phyloP scores from a whole-genome alignment of 2,113 vertebrate species.

The Nothobranchius kuhntae region DNA sequence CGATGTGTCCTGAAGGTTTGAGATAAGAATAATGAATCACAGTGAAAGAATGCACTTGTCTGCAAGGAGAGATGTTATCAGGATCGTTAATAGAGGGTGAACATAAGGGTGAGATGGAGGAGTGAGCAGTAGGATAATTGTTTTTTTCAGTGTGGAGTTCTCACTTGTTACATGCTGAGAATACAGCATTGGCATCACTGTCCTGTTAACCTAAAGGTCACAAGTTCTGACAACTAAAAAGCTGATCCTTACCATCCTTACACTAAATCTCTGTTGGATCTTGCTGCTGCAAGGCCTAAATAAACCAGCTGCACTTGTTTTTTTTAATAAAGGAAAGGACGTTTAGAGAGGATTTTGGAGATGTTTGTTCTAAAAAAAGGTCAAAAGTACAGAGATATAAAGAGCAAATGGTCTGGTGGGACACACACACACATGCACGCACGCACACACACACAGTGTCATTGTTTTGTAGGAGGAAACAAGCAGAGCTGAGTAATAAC shows the following conservation, averaged over 20 bases:
- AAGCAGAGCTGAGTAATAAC: conserved; percentile 10
- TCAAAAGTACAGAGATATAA: conserved; percentile 9
- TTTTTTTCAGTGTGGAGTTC: conserved; percentile 20
- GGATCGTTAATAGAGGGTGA: conserved; percentile 54
- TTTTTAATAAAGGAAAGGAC: conserved; percentile 23
- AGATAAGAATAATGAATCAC: conserved; percentile 67
- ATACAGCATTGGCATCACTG: conserved; percentile 14
- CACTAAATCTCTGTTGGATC: not conserved
- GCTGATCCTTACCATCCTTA: conserved; percentile 17
- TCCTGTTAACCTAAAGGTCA: conserved; percentile 37
- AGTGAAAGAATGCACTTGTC: conserved; percentile 58
- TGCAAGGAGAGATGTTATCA: conserved; percentile 58
- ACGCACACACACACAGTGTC: conserved; percentile 21
- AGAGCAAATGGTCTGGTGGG: conserved; percentile 6
- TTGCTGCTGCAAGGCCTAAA: conserved; percentile 12
- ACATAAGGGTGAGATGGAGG: conserved; percentile 2
- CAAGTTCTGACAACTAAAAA: conserved; percentile 3
- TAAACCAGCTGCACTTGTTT: conserved; percentile 8
- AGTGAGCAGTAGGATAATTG: conserved; percentile 28
- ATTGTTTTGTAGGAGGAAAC: conserved; percentile 28
- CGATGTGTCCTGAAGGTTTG: conserved; percentile 38
- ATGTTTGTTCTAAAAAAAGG: conserved; percentile 5
- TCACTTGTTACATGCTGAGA: conserved; percentile 13
- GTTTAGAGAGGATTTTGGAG: not conserved
- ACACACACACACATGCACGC: conserved; percentile 25